Conservation (phyloP, 23 tunicate genomes). For the Botrylloides violaceus region DNA sequence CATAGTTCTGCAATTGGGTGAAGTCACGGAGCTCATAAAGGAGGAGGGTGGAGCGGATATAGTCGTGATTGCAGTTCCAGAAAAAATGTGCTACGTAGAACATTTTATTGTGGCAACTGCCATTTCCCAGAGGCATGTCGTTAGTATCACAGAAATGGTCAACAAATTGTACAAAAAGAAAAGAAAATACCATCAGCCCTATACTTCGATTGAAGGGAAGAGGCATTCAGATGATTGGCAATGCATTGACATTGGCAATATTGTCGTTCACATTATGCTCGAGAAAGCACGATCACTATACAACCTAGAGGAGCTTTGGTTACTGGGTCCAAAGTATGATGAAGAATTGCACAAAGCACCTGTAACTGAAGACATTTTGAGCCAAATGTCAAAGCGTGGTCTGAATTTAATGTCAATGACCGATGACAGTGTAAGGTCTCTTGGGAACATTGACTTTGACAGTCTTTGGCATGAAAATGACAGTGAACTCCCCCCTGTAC, state of each 20-base stretch:
- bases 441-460: conserved; percentile 22
- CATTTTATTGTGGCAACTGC: conserved; percentile 69
- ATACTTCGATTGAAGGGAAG: conserved; percentile 59
- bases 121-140: conserved; percentile 56
- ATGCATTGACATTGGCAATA: conserved; percentile 70
- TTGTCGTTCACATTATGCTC: conserved; percentile 81
- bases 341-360: conserved; percentile 25
- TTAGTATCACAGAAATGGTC: conserved; percentile 39
- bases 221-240: conserved; percentile 46
- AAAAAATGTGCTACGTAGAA: conserved; percentile 41
- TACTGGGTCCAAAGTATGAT: conserved; percentile 68
- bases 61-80: conserved; percentile 41
- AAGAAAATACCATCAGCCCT: conserved; percentile 45
- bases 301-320: conserved; percentile 74
- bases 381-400: conserved; percentile 20
- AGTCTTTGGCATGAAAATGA: conserved; percentile 43
- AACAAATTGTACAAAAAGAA: conserved; percentile 59
- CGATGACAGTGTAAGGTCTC: conserved; percentile 25
- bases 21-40: conserved; percentile 28
- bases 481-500: neutral
- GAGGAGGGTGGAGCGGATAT: conserved; percentile 47
- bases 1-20: conserved; percentile 49
- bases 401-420: conserved; percentile 25
- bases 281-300: conserved; percentile 46
- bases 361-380: conserved; percentile 25